Evolutionary conservation across 2,888 invertebrate species (phyloP).

Genomic region (Phlogophora meticulosa): DNA sequence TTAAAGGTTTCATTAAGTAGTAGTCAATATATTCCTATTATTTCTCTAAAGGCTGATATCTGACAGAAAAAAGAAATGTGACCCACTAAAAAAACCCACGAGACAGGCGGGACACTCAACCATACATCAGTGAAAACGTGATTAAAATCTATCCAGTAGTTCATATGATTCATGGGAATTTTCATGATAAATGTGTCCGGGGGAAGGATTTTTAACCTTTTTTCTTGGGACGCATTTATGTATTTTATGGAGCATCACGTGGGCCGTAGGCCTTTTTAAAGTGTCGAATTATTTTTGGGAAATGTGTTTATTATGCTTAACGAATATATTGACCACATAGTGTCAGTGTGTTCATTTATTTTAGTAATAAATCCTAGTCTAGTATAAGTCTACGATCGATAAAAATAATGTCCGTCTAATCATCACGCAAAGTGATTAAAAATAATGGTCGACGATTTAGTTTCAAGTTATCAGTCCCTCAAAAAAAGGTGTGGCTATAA

Average conservation of each 20-base stretch:
- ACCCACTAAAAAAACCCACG: slow-evolving; percentile 20
- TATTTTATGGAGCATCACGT: slow-evolving; percentile 37
- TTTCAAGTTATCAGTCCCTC: too few species aligned
- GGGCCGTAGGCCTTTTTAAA: slow-evolving; percentile 37
- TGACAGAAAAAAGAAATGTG: slow-evolving; percentile 18
- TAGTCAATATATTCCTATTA: neutral
- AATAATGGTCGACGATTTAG: too few species aligned
- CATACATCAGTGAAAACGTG: slow-evolving; percentile 40
- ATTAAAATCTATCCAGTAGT: slow-evolving; percentile 55
- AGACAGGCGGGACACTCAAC: slow-evolving; percentile 10
- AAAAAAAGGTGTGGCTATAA: too few species aligned
- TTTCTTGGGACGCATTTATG: slow-evolving; percentile 37
- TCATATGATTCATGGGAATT: slow-evolving; percentile 48
- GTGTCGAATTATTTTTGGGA: slow-evolving; percentile 21
- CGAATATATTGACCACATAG: neutral
- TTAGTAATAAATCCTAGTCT: too few species aligned
- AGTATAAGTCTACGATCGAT: too few species aligned
- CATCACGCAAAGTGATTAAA: too few species aligned
- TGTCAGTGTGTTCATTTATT: neutral
- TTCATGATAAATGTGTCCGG: slow-evolving; percentile 35
- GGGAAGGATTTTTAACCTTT: slow-evolving; percentile 39
- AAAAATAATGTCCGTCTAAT: too few species aligned
- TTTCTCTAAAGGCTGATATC: slow-evolving; percentile 1
- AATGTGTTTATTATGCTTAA: slow-evolving; percentile 1
- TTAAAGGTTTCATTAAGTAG: neutral